Conservation (phyloP, 2,888 invertebrate species). For the Leucania comma region DNA sequence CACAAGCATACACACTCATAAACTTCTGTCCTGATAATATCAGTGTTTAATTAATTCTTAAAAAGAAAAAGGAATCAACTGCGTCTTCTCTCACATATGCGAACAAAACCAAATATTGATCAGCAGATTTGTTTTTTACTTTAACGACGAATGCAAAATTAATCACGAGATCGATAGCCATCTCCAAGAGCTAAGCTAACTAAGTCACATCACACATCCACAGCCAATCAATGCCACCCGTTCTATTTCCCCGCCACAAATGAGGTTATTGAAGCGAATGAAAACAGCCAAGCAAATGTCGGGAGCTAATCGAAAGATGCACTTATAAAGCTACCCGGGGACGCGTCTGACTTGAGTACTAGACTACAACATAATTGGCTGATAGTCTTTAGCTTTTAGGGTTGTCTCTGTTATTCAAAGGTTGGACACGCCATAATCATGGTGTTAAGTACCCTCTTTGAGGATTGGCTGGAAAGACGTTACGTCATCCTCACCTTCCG, state of each 20-base stretch:
- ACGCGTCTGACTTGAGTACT: not conserved
- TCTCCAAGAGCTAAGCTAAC: not conserved
- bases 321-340: not conserved
- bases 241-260: slow-evolving; percentile 8
- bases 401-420: not conserved
- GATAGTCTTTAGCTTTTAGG: not conserved
- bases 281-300: not conserved
- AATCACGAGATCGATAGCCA: not conserved
- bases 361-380: slow-evolving; percentile 7
- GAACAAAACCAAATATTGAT: no score
- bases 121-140: no score
- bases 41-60: no score
- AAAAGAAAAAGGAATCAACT: no score
- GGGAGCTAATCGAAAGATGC: slow-evolving; percentile 26
- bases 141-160: not conserved
- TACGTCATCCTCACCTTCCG: no score
- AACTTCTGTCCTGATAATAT: no score
- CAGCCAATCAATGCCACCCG: slow-evolving; percentile 9
- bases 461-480: no score
- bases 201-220: not conserved
- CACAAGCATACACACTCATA: no score
- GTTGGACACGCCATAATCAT: no score
- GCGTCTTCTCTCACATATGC: no score
- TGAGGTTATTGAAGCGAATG: slow-evolving; percentile 16
- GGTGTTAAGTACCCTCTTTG: no score